Evolutionary conservation across 2,797 vertebrate species (phyloP), one percentile per base, ranked within the genome.

Genomic region (Fistularia commersonii): DNA sequence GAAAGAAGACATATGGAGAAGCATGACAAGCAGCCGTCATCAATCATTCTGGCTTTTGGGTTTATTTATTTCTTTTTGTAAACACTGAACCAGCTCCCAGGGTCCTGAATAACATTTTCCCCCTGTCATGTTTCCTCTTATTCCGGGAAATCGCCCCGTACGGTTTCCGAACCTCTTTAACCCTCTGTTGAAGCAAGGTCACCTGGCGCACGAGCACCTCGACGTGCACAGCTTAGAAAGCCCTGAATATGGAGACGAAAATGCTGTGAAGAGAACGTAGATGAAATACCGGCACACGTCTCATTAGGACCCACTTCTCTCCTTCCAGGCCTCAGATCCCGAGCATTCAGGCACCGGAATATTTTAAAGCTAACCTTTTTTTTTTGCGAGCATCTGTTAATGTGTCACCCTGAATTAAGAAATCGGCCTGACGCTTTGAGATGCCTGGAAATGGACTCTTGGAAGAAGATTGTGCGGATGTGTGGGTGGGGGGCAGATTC

Each of bases 271-370:
- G 55, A 61, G 66, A 66, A 67, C 55, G 41, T 58, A 69, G 57
- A 76, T 71, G 74, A 74, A 72, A 68, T 68, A 54, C 55, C 55
- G 14, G 65, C 50, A 3, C 57, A 63, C 65, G 61, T 68, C 74
- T 80, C 61, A 77, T 77, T 76, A 82, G 62, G 55, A 43, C 12
- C 61, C 54, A 64, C 57, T 61, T 64, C 64, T 75, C 56, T 50
- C 13, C 8, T 42, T 78, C 69, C 73, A 67, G 61, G 50, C 51
- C 1, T 57, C 52, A 23, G 23, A 56, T 23, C 23, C 57, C 7
- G 55, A 62, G 64, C 65, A 9, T 65, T 54, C 65, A 0, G 32
- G 5, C 67, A 36, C 1, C 35, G 23, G 23, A 2, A 23, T 23
- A 23, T 23, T 23, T 23, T 23, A 23, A 23, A 23, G n/a, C n/a